Evolutionary conservation across 23 tunicate genomes (phyloP).

Genomic region (Pegea sp.): DNA sequence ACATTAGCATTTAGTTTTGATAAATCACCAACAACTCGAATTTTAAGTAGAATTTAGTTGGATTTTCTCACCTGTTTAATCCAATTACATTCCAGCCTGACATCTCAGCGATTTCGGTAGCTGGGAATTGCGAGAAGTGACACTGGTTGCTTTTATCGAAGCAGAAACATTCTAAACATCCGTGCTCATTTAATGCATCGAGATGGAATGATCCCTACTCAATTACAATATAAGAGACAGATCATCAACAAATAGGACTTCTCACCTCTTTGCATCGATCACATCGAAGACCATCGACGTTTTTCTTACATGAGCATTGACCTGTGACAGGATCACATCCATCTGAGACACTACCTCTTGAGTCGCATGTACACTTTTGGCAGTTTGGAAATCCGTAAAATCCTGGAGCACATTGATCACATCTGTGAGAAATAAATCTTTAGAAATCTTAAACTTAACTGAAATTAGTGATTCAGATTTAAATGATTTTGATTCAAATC

Average conservation of each 20-base stretch:
- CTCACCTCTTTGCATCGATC: conserved; percentile 80
- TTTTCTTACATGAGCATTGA: conserved; percentile 78
- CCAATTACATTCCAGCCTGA: conserved; percentile 40
- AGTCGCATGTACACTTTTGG: conserved; percentile 57
- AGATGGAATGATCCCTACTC: conserved; percentile 62
- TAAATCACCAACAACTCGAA: no score
- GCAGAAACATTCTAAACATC: conserved; percentile 83
- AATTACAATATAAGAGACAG: no score
- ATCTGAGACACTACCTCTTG: conserved; percentile 48
- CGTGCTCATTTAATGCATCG: conserved; percentile 40
- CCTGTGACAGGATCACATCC: conserved; percentile 56
- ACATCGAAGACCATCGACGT: conserved; percentile 89
- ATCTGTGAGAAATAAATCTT: conserved; percentile 12
- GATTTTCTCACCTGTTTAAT: conserved; percentile 23
- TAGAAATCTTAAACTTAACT: no score
- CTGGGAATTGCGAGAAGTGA: conserved; percentile 39
- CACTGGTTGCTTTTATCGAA: conserved; percentile 40
- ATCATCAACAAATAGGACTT: neutral
- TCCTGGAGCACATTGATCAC: conserved; percentile 81
- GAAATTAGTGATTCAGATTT: no score
- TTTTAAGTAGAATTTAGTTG: no score
- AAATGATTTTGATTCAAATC: no score
- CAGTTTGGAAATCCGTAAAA: conserved; percentile 88
- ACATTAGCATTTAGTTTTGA: no score
- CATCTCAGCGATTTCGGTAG: conserved; percentile 55